Evolutionary conservation across 2,797 vertebrate genomes (phyloP).

Genomic region (Lacerta agilis): DNA sequence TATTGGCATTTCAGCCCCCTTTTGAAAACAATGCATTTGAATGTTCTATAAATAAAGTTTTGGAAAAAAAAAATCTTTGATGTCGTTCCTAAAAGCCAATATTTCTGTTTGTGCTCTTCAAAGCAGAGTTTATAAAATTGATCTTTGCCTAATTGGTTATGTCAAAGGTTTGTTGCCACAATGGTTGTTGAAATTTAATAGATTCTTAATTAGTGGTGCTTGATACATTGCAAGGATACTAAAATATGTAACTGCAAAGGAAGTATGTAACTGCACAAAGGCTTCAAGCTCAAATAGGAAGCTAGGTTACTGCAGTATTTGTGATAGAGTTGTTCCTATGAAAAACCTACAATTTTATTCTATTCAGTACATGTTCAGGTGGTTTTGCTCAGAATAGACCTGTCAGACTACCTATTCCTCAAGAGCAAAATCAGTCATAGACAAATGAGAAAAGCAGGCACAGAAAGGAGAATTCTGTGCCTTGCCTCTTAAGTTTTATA

Average conservation of each 20-base stretch:
- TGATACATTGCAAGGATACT: constrained; percentile 20
- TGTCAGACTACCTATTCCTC: neutral
- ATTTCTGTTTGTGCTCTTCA: constrained; percentile 8
- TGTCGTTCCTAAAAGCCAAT: constrained; percentile 40
- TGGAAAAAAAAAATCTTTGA: constrained; percentile 46
- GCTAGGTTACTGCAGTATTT: neutral
- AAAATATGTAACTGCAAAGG: neutral
- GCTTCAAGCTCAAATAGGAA: neutral
- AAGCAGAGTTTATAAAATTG: constrained; percentile 13
- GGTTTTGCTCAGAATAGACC: neutral
- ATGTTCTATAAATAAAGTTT: constrained; percentile 77
- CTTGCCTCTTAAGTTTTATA: neutral
- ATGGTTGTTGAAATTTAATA: neutral
- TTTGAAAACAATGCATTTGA: constrained; percentile 68
- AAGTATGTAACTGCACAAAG: neutral
- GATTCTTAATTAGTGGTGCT: constrained; percentile 38
- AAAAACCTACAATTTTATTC: neutral
- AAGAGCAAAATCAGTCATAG: neutral
- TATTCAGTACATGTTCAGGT: neutral
- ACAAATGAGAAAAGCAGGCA: neutral
- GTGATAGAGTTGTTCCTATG: too few species aligned
- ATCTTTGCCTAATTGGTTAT: neutral
- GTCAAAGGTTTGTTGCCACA: neutral
- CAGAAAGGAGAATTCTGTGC: neutral
- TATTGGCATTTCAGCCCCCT: constrained; percentile 47